Conservation (phyloP, 2,797 vertebrate species). For the Tokudaia muenninki region DNA sequence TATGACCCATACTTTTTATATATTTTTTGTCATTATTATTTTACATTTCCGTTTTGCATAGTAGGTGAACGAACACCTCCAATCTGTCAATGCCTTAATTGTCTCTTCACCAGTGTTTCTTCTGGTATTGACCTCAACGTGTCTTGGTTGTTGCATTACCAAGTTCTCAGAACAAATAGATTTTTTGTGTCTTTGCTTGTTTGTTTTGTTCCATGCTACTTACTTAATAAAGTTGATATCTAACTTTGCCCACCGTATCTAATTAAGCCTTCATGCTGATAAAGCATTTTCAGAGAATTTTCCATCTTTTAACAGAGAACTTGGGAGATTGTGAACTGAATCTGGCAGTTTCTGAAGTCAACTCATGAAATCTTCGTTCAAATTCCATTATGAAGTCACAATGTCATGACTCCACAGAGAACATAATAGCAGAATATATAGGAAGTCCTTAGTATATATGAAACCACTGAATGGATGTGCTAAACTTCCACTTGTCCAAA, state of each 20-base stretch:
- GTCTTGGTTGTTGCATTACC: neutral
- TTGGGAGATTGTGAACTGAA: neutral
- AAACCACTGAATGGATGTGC: neutral
- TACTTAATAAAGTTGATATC: no score
- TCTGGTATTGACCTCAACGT: neutral
- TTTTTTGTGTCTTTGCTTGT: neutral
- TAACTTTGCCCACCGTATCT: neutral
- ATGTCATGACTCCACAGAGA: neutral
- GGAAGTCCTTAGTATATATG: neutral
- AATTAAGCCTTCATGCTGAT: fast-evolving
- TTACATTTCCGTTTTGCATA: neutral
- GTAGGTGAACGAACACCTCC: neutral
- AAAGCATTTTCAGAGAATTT: neutral
- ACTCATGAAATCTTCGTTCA: neutral
- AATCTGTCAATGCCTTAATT: neutral
- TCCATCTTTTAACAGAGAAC: fast-evolving
- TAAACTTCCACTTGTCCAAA: neutral
- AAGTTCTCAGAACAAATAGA: neutral
- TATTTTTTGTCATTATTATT: neutral
- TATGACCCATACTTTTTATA: neutral
- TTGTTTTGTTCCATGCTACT: neutral
- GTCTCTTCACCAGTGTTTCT: neutral
- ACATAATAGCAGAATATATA: neutral
- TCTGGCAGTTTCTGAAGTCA: neutral
- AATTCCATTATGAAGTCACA: neutral